Conservation (phyloP, 2,797 vertebrate species). For the Helicolenus hilgendorfi region DNA sequence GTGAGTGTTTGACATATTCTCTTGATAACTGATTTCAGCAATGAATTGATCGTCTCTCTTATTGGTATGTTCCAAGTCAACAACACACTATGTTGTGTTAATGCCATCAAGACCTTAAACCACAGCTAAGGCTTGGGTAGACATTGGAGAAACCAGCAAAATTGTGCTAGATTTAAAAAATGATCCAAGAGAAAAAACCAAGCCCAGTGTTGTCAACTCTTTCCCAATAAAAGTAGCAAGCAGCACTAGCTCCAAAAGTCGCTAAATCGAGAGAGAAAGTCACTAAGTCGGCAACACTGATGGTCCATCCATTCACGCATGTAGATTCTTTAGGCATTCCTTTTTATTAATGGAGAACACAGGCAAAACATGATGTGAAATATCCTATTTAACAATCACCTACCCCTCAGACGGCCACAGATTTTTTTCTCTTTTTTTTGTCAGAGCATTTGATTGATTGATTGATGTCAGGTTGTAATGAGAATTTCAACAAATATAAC, state of each 20-base stretch:
- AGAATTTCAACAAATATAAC: too few relatives aligned
- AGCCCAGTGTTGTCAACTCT: neutral
- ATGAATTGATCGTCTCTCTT: neutral
- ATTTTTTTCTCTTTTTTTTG: too few relatives aligned
- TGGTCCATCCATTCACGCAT: rapidly evolving
- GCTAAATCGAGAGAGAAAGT: neutral
- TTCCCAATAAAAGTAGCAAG: neutral
- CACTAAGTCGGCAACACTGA: neutral
- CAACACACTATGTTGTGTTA: neutral
- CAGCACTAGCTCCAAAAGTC: neutral
- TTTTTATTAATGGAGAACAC: neutral
- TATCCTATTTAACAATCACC: constrained; percentile 14
- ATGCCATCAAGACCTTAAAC: neutral
- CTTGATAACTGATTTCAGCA: neutral
- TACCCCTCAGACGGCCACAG: neutral
- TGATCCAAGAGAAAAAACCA: neutral
- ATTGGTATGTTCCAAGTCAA: neutral
- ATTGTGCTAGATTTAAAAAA: neutral
- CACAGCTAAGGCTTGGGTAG: neutral
- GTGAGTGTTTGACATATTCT: neutral
- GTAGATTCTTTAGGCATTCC: neutral
- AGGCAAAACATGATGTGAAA: neutral
- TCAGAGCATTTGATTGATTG: too few relatives aligned
- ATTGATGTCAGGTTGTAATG: too few relatives aligned
- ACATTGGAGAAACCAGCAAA: neutral